Conservation (phyloP, 2,888 invertebrate species). For the Cryptosula pallasiana region DNA sequence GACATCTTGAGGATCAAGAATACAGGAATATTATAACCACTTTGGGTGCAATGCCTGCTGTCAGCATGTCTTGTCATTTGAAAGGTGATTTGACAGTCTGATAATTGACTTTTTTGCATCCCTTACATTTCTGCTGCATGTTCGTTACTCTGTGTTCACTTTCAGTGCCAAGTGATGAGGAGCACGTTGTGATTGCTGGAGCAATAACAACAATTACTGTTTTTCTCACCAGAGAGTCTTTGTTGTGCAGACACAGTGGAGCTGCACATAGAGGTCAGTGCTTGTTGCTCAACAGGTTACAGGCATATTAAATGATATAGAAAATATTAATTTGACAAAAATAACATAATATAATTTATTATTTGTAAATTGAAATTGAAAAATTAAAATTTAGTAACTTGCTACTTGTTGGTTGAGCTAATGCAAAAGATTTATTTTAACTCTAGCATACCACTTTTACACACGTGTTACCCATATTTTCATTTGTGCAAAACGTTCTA, state of each 20-base stretch:
- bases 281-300: neutral
- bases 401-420: too few relatives aligned
- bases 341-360: too few relatives aligned
- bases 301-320: too few relatives aligned
- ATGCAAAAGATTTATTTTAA: too few relatives aligned
- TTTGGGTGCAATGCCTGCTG: conserved; percentile 82
- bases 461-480: too few relatives aligned
- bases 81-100: conserved; percentile 25
- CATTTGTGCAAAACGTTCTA: too few relatives aligned
- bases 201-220: conserved; percentile 97
- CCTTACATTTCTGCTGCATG: too few relatives aligned
- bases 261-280: neutral
- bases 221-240: conserved; percentile 71
- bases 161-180: conserved; percentile 93
- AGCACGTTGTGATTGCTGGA: conserved; percentile 90
- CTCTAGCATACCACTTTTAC: too few relatives aligned
- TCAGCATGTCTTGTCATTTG: conserved; percentile 68
- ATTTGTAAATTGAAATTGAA: neutral
- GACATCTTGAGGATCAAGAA: conserved; percentile 78
- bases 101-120: conserved; percentile 7
- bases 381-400: neutral
- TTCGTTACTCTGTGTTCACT: too few relatives aligned
- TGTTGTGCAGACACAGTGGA: conserved; percentile 54
- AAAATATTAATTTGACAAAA: too few relatives aligned
- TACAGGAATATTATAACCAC: conserved; percentile 76